phyloP scores from a whole-genome alignment of 1,140 invertebrate genomes.

The Drosophila seguyi region DNA sequence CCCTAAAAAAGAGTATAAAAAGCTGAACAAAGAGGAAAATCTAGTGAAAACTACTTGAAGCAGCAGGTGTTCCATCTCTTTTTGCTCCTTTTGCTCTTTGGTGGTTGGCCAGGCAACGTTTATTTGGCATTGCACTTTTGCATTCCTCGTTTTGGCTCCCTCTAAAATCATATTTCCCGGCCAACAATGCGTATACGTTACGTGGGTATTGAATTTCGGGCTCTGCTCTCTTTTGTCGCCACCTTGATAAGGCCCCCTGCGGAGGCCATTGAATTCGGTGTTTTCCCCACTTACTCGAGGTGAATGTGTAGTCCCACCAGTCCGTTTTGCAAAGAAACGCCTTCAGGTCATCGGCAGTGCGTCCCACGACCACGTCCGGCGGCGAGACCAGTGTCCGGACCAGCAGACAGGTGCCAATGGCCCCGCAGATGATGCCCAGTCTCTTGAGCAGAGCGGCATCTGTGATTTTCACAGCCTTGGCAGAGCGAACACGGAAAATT shows the following conservation, averaged over 20 bases:
- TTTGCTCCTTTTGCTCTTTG: no score
- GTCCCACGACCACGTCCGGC: conserved; percentile 93
- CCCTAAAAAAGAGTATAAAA: no score
- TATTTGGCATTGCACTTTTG: conserved; percentile 15
- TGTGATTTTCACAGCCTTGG: conserved; percentile 97
- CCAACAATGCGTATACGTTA: conserved; percentile 57
- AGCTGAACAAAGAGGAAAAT: no score
- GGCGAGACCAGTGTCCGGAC: conserved; percentile 95
- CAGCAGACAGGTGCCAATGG: conserved; percentile 93
- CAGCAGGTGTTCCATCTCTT: conserved; percentile 10
- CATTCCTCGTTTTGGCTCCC: conserved; percentile 1
- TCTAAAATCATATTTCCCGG: conserved; percentile 19
- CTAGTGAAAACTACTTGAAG: conserved; percentile 3
- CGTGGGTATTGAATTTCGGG: conserved; percentile 7
- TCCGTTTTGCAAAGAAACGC: conserved; percentile 96
- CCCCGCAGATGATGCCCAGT: conserved; percentile 93
- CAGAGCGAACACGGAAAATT: conserved; percentile 97
- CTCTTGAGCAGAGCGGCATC: conserved; percentile 96
- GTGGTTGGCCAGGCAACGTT: conserved; percentile 39
- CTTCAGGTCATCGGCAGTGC: conserved; percentile 95
- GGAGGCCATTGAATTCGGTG: conserved; percentile 20
- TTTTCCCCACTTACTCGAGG: conserved; percentile 91
- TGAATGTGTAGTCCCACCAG: conserved; percentile 98
- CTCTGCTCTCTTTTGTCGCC: background rate
- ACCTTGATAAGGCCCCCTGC: conserved; percentile 30